Evolutionary conservation across 2,113 vertebrate genomes (phyloP).

Genomic region (Equus przewalskii): DNA sequence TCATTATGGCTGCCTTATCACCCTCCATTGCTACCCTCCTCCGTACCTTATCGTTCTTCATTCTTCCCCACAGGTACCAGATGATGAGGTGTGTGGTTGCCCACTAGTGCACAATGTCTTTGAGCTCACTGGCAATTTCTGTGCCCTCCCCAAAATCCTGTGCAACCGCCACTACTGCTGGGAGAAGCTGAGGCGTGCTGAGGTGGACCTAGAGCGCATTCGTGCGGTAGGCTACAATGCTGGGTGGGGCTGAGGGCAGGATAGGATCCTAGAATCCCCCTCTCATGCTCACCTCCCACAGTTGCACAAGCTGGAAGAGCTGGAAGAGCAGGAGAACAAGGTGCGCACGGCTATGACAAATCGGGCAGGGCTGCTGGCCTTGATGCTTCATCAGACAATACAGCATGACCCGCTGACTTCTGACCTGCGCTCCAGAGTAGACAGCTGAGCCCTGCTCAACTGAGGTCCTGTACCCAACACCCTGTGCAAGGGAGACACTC

Average conservation of each 20-base stretch:
- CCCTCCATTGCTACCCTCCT: background rate
- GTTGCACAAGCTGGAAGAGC: slow-evolving; percentile 94
- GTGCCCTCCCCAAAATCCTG: slow-evolving; percentile 89
- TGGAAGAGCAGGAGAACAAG: slow-evolving; percentile 93
- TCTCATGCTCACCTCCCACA: slow-evolving; percentile 66
- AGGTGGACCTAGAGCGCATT: slow-evolving; percentile 91
- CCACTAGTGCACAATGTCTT: slow-evolving; percentile 92
- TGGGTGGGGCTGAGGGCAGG: background rate
- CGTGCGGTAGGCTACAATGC: slow-evolving; percentile 85
- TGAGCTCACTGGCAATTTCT: slow-evolving; percentile 91
- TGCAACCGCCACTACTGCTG: slow-evolving; percentile 92
- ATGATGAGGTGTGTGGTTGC: slow-evolving; percentile 90
- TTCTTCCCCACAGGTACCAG: background rate
- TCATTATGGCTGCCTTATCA: background rate
- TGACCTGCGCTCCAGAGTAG: slow-evolving; percentile 90
- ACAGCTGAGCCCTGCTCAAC: slow-evolving; percentile 85
- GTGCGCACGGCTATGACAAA: slow-evolving; percentile 92
- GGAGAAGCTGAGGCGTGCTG: slow-evolving; percentile 92
- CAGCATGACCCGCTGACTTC: slow-evolving; percentile 93
- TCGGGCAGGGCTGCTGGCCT: slow-evolving; percentile 91
- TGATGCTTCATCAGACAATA: slow-evolving; percentile 94
- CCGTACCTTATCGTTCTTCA: background rate
- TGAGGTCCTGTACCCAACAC: background rate
- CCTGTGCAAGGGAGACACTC: background rate
- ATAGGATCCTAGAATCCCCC: background rate